Evolutionary conservation across 2,797 vertebrate species (phyloP), one percentile per base, ranked within the genome.

Genomic region (Darevskia mixta): DNA sequence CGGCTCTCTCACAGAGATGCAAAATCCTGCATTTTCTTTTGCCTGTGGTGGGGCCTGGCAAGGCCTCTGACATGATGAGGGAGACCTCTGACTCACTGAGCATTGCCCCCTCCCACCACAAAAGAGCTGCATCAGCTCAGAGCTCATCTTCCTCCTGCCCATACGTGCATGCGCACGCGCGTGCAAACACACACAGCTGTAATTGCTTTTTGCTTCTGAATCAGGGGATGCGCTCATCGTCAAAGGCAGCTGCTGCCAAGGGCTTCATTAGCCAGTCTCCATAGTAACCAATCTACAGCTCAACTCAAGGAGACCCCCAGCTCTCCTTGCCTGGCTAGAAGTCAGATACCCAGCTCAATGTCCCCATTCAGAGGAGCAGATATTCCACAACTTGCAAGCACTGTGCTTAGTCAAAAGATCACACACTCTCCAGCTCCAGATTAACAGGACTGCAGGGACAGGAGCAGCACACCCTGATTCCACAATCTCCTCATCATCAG

Each of bases 181-280:
- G 4, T 27, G 25, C 61, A 86, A 29, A 66, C 67, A 77, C 38
- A 3, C 9, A 4, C 85, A 83, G 83, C 93, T 89, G 88, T 61
- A 86, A 86, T 73, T 91, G 83, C 77, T 66, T 66, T 71, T 55
- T 2, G 88, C 69, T 87, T 85, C 84, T 0, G 0, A 82, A 90
- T 88, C 90, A 88, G 75, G 90, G 89, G 84, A 41, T 38, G 69
- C 25, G 43, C 82, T 61, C 61, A 61, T 61, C 78, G 0, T 91
- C 92, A 89, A 90, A 93, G 89, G 82, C 0, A 8, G 90, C 93
- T 83, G 91, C 87, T 90, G 88, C 82, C 87, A 72, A 79, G n/a
- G 89, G 92, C 82, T 90, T 93, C 93, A 94, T 95, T 95, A 94
- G 92, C 92, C 89, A 49, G 93, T 96, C 94, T 94, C 93, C 92